phyloP scores from a whole-genome alignment of 2,113 vertebrate species.

The Halcyon malimbica region DNA sequence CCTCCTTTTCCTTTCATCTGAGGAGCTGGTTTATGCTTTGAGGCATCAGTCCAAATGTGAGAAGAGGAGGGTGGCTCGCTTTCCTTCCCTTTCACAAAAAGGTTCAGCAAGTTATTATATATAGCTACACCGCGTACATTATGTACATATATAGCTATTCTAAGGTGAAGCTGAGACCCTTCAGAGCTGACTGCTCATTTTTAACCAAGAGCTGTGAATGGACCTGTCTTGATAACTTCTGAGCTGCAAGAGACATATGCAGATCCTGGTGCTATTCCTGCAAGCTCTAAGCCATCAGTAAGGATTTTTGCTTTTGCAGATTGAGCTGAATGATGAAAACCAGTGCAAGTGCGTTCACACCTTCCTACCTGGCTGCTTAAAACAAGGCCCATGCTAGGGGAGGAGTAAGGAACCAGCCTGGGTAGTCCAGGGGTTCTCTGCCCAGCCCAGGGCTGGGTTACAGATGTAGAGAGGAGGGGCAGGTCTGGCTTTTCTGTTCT shows the following conservation, averaged over 20 bases:
- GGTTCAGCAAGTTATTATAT: background rate
- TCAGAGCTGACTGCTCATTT: background rate
- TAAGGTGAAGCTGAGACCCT: background rate
- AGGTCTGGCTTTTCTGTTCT: background rate
- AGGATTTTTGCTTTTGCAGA: background rate
- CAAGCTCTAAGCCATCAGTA: background rate
- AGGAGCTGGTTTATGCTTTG: background rate
- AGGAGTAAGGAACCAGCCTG: background rate
- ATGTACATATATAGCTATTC: background rate
- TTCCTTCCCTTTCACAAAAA: background rate
- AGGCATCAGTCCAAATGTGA: background rate
- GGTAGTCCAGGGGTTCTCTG: background rate
- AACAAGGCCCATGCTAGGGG: background rate
- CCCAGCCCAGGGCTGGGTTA: background rate
- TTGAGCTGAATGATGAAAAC: background rate
- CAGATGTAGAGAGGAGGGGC: background rate
- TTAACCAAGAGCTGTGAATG: background rate
- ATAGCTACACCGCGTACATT: background rate
- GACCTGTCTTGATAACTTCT: background rate
- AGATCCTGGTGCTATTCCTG: background rate
- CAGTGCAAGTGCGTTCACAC: background rate
- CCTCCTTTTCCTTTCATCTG: conserved; percentile 28
- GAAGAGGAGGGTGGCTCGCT: background rate
- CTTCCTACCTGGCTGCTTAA: background rate
- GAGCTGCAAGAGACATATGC: background rate